Evolutionary conservation across 1,140 invertebrate genomes (phyloP), one percentile per base, ranked within the genome.

Genomic region (Lordiphosa collinella): DNA sequence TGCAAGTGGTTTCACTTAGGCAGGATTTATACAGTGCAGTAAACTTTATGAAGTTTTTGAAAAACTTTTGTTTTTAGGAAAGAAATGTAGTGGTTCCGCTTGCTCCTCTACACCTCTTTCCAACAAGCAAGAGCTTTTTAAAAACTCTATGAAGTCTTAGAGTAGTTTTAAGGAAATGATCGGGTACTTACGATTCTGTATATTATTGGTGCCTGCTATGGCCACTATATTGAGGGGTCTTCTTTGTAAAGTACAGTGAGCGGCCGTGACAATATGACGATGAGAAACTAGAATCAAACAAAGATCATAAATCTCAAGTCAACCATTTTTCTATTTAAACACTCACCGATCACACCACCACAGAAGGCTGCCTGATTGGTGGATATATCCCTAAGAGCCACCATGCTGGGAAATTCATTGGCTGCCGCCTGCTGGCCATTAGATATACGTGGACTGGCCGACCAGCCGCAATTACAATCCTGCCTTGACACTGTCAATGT

Each of bases 391-490:
- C 69, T 70, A 4, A 88, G 61, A 1, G 75, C 87, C 6, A 47
- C 88, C 55, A 78, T 75, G 34, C 62, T 59, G 37, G 88, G 88
- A 49, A 53, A 89, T 40, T 89, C 88, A 31, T 89, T 88, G 12
- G 11, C 29, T 0, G 47, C 38, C 0, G 80, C 65, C 6, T 57
- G n/a, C 8, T 71, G 40, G 2, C 88, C 88, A 64, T 87, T 87
- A 6, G 59, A 53, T 36, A 89, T 89, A 16, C 74, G 58, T 8
- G 71, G 22, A 8, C 40, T 74, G 34, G 62, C 63, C 1, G 76
- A 84, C 85, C 87, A 88, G 12, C 87, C 87, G 31, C 87, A 89
- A 36, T 70, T 71, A 41, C 87, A 89, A 8, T 32, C 41, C 25
- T 86, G 87, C 2, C 44, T 46, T 5, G 5, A 7, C 0, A 60